A percentile compares a stretch with the other conserved stretches of the same genome.
Conservation (phyloP, 1,140 invertebrate species). For the Octopus sinensis region DNA sequence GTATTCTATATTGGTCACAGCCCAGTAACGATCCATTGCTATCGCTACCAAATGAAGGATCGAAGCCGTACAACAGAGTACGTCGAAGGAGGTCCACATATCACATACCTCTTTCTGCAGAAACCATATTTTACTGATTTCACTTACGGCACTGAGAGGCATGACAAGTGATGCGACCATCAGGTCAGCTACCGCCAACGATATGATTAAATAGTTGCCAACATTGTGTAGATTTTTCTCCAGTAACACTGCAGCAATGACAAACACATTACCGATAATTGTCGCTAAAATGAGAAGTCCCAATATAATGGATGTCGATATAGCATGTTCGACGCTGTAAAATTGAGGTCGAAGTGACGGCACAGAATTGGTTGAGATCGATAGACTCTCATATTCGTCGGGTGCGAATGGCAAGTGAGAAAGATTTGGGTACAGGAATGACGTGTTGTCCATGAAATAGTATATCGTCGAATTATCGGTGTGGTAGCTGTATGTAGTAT, state of each 20-base stretch:
- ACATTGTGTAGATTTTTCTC: conserved; percentile 83
- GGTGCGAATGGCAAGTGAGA: conserved; percentile 20
- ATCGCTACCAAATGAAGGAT: conserved; percentile 93
- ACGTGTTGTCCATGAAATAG: conserved; percentile 3
- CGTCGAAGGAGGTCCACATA: conserved; percentile 88
- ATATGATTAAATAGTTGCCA: conserved; percentile 92
- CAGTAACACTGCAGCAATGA: conserved; percentile 85
- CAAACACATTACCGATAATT: conserved; percentile 82
- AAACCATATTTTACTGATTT: conserved; percentile 73
- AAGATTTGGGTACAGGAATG: conserved; percentile 1
- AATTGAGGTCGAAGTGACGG: conserved; percentile 21
- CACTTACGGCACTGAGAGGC: conserved; percentile 52
- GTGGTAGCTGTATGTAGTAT: neutral
- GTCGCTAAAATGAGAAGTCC: conserved; percentile 58
- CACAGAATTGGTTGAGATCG: neutral
- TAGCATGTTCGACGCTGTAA: conserved; percentile 28
- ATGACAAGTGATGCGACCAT: conserved; percentile 78
- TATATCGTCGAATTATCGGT: neutral
- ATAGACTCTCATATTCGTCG: conserved; percentile 1
- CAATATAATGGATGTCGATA: conserved; percentile 39
- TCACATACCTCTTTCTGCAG: conserved; percentile 83
- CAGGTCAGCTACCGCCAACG: conserved; percentile 91
- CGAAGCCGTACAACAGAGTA: conserved; percentile 88
- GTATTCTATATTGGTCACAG: conserved; percentile 91
- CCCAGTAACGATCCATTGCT: conserved; percentile 92